phyloP scores from a whole-genome alignment of 2,113 vertebrate species.

The Phyllostomus discolor region DNA sequence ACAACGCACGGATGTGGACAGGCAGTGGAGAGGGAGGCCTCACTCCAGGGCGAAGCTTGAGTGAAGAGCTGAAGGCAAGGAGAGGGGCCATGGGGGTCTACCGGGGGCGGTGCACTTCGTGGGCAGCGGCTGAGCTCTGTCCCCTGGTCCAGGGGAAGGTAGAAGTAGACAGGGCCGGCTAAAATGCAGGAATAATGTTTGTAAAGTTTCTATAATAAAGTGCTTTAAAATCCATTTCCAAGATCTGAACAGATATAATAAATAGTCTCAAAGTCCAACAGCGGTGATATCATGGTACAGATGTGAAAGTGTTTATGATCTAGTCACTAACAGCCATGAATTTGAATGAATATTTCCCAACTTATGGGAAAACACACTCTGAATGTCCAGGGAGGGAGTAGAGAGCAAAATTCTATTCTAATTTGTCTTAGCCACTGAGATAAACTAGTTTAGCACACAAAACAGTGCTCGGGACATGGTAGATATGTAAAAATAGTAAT shows the following conservation, averaged over 20 bases:
- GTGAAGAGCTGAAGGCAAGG: not conserved
- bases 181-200: not conserved
- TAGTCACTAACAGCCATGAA: not conserved
- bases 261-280: not conserved
- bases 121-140: not conserved
- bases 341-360: conserved; percentile 1
- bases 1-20: not conserved
- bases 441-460: not conserved
- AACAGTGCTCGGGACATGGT: not conserved
- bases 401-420: not conserved
- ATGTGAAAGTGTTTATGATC: not conserved
- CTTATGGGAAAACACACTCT: not conserved
- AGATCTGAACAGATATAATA: not conserved
- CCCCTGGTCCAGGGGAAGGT: not conserved
- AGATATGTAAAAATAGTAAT: not conserved
- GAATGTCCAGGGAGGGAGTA: not conserved
- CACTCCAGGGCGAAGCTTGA: not conserved
- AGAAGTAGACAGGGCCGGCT: not conserved
- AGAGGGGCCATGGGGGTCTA: not conserved
- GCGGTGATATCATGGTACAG: not conserved
- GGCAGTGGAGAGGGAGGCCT: not conserved
- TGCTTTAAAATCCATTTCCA: not conserved
- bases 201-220: not conserved
- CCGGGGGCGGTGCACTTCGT: rapidly evolving
- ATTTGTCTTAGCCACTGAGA: not conserved